A percentile compares a stretch with the other conserved stretches of the same genome.
Conservation (phyloP, 2,797 vertebrate genomes). For the Myotis findleyi region DNA sequence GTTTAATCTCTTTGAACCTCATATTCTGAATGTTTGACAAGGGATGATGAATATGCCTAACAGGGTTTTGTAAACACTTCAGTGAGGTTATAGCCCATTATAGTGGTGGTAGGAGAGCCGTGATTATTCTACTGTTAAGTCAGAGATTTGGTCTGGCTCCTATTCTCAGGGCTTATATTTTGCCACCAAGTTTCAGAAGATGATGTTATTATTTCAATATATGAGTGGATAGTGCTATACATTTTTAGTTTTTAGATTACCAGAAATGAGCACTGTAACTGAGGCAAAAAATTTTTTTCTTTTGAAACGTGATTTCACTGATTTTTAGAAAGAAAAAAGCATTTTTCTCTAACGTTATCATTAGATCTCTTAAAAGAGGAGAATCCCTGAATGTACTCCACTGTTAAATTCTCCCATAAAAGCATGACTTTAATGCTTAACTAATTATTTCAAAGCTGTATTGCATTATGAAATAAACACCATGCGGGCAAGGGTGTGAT, state of each 20-base stretch:
- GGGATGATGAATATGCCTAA: not conserved
- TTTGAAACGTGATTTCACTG: constrained; percentile 6
- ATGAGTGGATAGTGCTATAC: not conserved
- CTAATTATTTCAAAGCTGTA: constrained; percentile 11
- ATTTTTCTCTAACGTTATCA: not conserved
- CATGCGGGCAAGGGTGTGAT: not conserved
- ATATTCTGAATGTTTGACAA: not conserved
- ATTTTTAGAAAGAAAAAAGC: constrained; percentile 14
- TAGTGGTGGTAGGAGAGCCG: not conserved
- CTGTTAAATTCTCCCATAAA: constrained; percentile 27
- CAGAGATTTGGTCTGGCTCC: not conserved
- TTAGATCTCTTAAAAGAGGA: constrained; percentile 16
- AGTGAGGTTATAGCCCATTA: not conserved
- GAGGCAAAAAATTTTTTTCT: not conserved
- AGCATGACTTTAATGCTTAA: not conserved
- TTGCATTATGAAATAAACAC: constrained; percentile 10
- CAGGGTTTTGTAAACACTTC: not conserved
- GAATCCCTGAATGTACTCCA: not conserved
- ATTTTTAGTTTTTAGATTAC: constrained; percentile 14
- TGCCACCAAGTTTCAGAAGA: not conserved
- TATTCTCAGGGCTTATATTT: not conserved
- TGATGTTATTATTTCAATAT: not conserved
- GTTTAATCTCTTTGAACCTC: not conserved
- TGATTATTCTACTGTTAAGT: not conserved
- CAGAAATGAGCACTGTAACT: not conserved